These are phyloP conservation scores for Paradisaea rubra DNA, from an alignment of 2,113 vertebrate genomes.

Conservation along the genomic window DNA sequence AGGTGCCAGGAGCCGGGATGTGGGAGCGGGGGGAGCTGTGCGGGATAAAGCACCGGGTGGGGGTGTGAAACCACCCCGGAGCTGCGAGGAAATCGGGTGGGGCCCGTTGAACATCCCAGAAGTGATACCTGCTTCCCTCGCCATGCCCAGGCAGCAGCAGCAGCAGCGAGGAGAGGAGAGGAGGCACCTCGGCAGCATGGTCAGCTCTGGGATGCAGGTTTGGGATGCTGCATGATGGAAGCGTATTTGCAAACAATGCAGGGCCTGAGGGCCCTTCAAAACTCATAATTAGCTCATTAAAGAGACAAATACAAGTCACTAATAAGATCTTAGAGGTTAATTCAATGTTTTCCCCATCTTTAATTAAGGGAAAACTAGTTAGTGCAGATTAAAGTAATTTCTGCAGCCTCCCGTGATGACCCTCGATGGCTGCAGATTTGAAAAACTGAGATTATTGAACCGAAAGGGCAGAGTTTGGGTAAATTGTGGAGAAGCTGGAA, in stretches of 20 bases:
- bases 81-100: not conserved
- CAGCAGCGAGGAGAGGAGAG: not conserved
- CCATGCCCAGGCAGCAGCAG: not conserved
- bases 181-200: not conserved
- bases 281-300: slow-evolving; percentile 45
- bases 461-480: not conserved
- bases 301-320: slow-evolving; percentile 35
- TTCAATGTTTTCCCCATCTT: slow-evolving; percentile 30
- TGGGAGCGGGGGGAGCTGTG: not conserved
- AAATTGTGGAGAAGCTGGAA: not conserved
- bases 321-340: slow-evolving; percentile 60
- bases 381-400: slow-evolving; percentile 7
- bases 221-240: not conserved
- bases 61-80: rapidly evolving
- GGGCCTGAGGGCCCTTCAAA: slow-evolving; percentile 9
- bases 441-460: not conserved
- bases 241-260: not conserved
- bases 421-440: not conserved
- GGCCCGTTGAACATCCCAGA: rapidly evolving
- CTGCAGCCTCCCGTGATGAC: not conserved
- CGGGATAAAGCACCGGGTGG: rapidly evolving
- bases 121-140: rapidly evolving
- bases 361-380: slow-evolving; percentile 44
- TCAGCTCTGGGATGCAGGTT: not conserved
- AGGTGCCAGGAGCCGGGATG: rapidly evolving